These are phyloP conservation scores for Varanus komodoensis DNA, from an alignment of 2,113 vertebrate species.

Conservation along the genomic window DNA sequence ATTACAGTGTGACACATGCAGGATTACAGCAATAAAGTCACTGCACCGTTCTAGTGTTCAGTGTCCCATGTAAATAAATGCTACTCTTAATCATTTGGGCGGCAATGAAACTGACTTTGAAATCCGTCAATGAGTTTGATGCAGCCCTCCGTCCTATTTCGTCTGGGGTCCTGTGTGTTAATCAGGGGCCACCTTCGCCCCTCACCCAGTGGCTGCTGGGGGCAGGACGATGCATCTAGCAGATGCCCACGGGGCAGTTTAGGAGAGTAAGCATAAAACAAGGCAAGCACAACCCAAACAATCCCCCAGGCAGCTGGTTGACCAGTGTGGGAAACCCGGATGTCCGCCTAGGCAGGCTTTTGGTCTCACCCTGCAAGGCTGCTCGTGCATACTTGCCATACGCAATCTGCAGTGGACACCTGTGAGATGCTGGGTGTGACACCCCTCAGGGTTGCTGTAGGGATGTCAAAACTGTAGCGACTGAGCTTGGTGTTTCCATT, in stretches of 20 bases:
- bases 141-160: neutral
- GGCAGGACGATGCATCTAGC: neutral
- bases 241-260: too few relatives aligned
- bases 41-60: slow-evolving; percentile 12
- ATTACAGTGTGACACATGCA: neutral
- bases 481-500: neutral
- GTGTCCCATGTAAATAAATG: neutral
- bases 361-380: neutral
- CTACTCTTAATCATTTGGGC: neutral
- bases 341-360: neutral
- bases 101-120: neutral
- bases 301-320: neutral
- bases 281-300: too few relatives aligned
- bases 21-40: neutral
- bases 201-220: neutral
- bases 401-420: neutral
- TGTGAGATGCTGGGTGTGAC: too few relatives aligned
- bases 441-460: neutral
- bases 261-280: too few relatives aligned
- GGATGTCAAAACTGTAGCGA: neutral
- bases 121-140: neutral
- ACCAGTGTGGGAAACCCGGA: neutral
- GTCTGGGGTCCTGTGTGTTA: neutral
- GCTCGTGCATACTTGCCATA: neutral
- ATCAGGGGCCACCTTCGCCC: too few relatives aligned